Evolutionary conservation across 2,113 vertebrate genomes (phyloP), one percentile per base, ranked within the genome.

Genomic region (Dicaeum eximium): DNA sequence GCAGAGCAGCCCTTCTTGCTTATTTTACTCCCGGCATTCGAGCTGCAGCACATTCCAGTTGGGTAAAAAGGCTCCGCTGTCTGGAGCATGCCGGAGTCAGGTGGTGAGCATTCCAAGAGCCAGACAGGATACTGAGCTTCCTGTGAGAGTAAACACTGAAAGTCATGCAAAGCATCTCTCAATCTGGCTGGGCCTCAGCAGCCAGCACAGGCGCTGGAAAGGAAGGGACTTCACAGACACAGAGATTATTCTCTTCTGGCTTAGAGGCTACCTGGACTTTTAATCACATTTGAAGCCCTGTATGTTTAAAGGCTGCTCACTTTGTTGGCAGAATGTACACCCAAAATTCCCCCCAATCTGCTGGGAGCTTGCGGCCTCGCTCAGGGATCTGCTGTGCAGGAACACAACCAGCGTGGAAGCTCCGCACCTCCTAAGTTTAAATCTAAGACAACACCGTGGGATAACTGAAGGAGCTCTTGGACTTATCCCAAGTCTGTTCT

Each of bases 101-200:
- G 91, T 93, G 93, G 95, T 92, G 95, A 93, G 88, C 97, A 97
- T 94, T 93, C 97, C 97, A 80, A 89, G 93, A 97, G 96, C 97
- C 98, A 98, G 98, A 98, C 98, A 98, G 98, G 98, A 98, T 98
- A 96, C 97, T 97, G 97, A 53, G 97, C 98, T 98, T 98, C 98
- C 98, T 98, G 97, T 94, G 81, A 96, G 96, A 97, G 97, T 96
- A 97, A 98, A 96, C 73, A 83, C 91, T 79, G 18, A 88, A 25
- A 94, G 87, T 57, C 87, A 93, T 75, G 96, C 93, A 91, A 93
- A 88, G 93, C 93, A 95, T 95, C 96, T 85, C 90, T 96, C 93
- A 45, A n/a, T 87, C 87, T 94, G 89, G 66, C 95, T 94, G 92
- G 91, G 89, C 80, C 7, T 15, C 87, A 70, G 1, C 80, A 82